Percentiles rank a stretch among this genome's conserved stretches.
These are phyloP conservation scores for Gymnoscopelus braueri DNA, from an alignment of 2,797 vertebrate genomes.

Conservation along the genomic window DNA sequence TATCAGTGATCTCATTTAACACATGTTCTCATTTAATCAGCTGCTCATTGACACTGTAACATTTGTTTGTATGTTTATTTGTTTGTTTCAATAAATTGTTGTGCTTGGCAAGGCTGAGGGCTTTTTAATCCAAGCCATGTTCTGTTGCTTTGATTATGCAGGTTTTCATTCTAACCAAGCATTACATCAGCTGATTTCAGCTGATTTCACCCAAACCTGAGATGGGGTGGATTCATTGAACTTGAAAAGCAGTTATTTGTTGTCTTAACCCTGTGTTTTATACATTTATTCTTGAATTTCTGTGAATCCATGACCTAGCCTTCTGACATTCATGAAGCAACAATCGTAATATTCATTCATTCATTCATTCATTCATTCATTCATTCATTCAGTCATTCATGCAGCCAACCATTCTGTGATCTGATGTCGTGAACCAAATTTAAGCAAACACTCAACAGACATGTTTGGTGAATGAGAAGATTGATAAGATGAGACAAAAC, in stretches of 20 bases:
- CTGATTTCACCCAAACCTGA: no score
- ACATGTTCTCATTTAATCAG: slow-evolving; percentile 13
- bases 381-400: no score
- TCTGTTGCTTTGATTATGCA: background rate
- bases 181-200: no score
- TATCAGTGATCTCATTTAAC: slow-evolving; percentile 14
- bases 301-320: slow-evolving; percentile 30
- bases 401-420: no score
- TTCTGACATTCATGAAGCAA: slow-evolving; percentile 20
- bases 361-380: background rate
- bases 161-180: no score
- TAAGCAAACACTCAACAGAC: no score
- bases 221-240: no score
- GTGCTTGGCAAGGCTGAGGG: slow-evolving; percentile 13
- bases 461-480: no score
- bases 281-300: slow-evolving; percentile 35
- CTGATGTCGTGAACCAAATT: no score
- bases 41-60: slow-evolving; percentile 29
- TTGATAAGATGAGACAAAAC: no score
- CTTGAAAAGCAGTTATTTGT: slow-evolving; percentile 35
- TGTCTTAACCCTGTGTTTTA: slow-evolving; percentile 44
- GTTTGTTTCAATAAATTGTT: slow-evolving; percentile 37
- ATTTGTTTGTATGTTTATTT: slow-evolving; percentile 17
- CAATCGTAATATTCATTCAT: slow-evolving; percentile 3
- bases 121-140: slow-evolving; percentile 47